Evolutionary conservation across 2,888 invertebrate species (phyloP), one percentile per base, ranked within the genome.

Genomic region (Anoncus sp.): DNA sequence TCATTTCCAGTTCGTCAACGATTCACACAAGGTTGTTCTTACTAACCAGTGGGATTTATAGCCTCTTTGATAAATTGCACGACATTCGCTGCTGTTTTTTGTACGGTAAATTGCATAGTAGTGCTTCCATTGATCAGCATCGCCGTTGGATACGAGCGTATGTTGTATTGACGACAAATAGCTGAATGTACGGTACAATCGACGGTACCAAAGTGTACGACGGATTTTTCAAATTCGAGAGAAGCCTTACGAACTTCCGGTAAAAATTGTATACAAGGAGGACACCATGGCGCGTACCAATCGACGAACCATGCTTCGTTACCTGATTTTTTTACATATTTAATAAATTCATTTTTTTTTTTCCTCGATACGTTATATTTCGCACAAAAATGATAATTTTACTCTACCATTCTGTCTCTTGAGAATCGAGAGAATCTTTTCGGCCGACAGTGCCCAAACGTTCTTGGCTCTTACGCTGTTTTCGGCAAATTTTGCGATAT

Each of bases 241-340:
- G 95, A 94, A 16, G 95, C 94, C 88, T 94, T 94, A 10, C 95
- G 92, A 76, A 95, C 91, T 91, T 95, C 95, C 14, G 95, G 95
- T 73, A 96, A 91, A 80, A 96, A 91, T 74, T 93, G 92, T 91
- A 95, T 93, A 86, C 96, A 96, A 0, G 96, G 96, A 5, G 96
- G 96, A 89, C 96, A 96, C 95, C 95, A 96, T 84, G 96, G 96
- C 0, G 96, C 95, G 89, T 94, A 96, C 93, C 96, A 96, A 87
- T 96, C 96, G 27, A 96, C 92, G 83, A 96, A 94, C 95, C 95
- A 95, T 0, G 91, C 90, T 83, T 87, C 86, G 35, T 82, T 82
- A 55, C 59, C 82, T 85, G 55, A 62, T 85, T 86, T 27, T 18
- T 47, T 51, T 22, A 20, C 3, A 59, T 27, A 27, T 31, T 24